Evolutionary conservation across 2,113 vertebrate species (phyloP).

Genomic region (Semnornis frantzii): DNA sequence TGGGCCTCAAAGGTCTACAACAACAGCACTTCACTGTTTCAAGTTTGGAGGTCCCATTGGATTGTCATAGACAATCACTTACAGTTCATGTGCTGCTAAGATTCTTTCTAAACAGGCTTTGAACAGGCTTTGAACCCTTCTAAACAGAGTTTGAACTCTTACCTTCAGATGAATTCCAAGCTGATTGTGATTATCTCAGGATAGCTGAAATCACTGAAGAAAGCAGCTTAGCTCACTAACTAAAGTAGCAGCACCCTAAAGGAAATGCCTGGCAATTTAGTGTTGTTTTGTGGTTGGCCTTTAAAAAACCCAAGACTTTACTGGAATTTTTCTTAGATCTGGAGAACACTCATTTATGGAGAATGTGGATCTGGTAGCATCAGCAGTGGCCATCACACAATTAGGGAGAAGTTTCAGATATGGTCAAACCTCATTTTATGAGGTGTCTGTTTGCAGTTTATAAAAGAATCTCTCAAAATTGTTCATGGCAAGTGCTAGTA

Average conservation of each 20-base stretch:
- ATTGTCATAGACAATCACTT: neutral
- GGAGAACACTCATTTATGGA: conserved; percentile 11
- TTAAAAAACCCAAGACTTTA: conserved; percentile 20
- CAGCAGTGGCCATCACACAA: neutral
- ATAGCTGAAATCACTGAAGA: neutral
- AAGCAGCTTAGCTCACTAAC: neutral
- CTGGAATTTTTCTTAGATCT: conserved; percentile 50
- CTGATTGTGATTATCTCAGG: neutral
- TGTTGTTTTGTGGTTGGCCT: conserved; percentile 31
- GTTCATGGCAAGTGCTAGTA: neutral
- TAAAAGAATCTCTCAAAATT: neutral
- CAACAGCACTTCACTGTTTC: neutral
- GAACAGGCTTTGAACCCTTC: neutral
- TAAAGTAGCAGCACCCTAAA: conserved; percentile 13
- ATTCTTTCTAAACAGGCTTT: neutral
- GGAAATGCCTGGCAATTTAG: conserved; percentile 46
- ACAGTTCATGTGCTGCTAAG: neutral
- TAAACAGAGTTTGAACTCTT: neutral
- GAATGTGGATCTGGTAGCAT: conserved; percentile 35
- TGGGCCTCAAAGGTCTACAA: neutral
- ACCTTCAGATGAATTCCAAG: neutral
- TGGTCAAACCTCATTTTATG: conserved; percentile 18
- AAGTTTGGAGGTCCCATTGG: neutral
- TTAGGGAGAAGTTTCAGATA: neutral
- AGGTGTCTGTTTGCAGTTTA: neutral